Evolutionary conservation across 2,113 vertebrate species (phyloP).

Genomic region (Shinisaurus crocodilurus): DNA sequence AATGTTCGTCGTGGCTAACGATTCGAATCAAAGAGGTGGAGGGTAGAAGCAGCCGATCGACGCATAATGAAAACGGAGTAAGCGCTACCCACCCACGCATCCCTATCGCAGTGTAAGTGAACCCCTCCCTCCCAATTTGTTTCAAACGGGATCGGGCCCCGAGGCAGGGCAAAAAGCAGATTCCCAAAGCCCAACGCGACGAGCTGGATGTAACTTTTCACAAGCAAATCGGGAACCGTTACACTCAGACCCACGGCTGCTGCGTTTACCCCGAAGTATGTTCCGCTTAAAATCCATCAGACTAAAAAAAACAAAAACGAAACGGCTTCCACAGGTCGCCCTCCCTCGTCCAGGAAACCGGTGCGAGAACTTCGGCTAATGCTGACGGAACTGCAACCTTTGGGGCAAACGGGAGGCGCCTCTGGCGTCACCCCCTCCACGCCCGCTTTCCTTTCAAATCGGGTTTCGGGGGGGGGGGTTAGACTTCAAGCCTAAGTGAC

Average conservation of each 20-base stretch:
- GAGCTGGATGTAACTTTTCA: too few species aligned
- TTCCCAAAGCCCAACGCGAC: not conserved
- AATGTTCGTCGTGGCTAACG: not conserved
- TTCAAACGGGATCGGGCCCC: not conserved
- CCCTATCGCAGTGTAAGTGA: not conserved
- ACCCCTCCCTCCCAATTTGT: not conserved
- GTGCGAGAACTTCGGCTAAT: not conserved
- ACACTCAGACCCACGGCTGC: not conserved
- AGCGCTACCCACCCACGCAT: not conserved
- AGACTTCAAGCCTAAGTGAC: not conserved
- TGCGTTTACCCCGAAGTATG: not conserved
- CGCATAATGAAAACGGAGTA: not conserved
- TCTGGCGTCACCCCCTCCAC: too few species aligned
- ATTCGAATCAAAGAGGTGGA: not conserved
- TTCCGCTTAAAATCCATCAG: not conserved
- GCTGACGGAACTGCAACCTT: not conserved
- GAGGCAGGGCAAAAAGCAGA: not conserved
- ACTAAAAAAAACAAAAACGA: too few species aligned
- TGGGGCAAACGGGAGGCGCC: not conserved
- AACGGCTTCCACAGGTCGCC: not conserved
- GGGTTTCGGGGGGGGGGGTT: not conserved
- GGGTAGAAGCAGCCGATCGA: not conserved
- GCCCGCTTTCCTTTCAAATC: not conserved
- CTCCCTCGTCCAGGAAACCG: not conserved
- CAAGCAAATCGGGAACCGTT: not conserved